phyloP scores from a whole-genome alignment of 1,140 invertebrate genomes.

The Portunus trituberculatus region DNA sequence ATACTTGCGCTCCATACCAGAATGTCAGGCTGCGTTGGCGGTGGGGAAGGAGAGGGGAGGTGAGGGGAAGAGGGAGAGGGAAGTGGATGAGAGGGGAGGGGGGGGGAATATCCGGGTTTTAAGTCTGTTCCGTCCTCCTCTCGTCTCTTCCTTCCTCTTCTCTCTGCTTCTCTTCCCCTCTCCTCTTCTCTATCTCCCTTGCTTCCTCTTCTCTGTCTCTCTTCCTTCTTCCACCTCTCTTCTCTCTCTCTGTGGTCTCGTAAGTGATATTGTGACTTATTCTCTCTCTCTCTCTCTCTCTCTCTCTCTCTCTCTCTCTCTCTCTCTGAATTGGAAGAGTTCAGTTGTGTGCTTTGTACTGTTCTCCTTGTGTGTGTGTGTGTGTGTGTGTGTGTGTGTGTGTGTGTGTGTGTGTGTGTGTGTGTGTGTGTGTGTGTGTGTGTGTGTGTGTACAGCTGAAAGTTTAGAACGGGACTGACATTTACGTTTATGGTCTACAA shows the following conservation, averaged over 20 bases:
- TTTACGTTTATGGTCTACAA: background rate
- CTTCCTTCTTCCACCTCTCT: no score
- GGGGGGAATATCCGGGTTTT: background rate
- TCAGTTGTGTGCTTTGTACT: no score
- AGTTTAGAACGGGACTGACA: background rate
- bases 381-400: conserved; percentile 39
- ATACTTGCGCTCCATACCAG: background rate
- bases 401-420: conserved; percentile 33
- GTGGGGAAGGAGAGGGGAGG: background rate
- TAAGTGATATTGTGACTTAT: no score
- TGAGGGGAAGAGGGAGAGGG: no score
- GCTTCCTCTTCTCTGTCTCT: background rate
- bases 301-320: conserved; percentile 45
- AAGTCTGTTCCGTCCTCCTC: background rate
- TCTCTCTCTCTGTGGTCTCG: no score
- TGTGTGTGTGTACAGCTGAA: background rate
- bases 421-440: conserved; percentile 50
- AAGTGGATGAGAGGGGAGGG: background rate
- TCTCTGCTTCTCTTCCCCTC: background rate
- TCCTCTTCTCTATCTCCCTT: background rate
- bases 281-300: conserved; percentile 25
- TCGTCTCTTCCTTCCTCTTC: no score
- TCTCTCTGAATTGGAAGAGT: background rate
- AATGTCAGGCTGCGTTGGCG: background rate
- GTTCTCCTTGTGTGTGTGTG: conserved; percentile 29